Conservation (phyloP, 2,797 vertebrate genomes). For the Monodelphis domestica region DNA sequence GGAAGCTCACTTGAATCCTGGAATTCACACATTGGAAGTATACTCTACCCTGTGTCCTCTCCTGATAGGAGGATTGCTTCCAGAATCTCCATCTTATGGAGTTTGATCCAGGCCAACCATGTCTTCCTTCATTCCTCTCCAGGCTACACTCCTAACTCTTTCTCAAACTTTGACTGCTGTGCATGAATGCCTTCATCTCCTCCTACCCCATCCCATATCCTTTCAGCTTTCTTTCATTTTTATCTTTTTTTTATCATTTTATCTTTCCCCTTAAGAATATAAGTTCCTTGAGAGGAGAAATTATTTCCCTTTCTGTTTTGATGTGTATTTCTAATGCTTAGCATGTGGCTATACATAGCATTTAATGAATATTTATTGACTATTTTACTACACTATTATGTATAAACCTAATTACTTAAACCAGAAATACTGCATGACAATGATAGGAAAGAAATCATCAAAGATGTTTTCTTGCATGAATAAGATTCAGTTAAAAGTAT, state of each 20-base stretch:
- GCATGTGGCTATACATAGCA: neutral
- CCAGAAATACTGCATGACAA: neutral
- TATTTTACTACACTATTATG: neutral
- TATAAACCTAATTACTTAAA: conserved; percentile 66
- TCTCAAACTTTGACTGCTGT: neutral
- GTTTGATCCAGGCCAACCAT: neutral
- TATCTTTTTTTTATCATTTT: too few species aligned
- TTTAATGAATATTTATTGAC: neutral
- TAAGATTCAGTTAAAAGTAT: conserved; percentile 50
- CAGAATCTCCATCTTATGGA: neutral
- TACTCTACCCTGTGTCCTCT: neutral
- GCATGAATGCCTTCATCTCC: neutral
- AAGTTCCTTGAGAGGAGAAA: neutral
- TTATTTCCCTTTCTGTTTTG: neutral
- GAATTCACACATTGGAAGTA: neutral
- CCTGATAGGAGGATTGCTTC: neutral
- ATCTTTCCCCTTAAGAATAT: neutral
- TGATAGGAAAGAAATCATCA: conserved; percentile 61
- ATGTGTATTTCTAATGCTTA: neutral
- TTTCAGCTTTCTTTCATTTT: neutral
- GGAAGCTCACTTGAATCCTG: neutral
- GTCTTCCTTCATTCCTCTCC: neutral
- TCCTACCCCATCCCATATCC: neutral
- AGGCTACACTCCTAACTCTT: neutral
- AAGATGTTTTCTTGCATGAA: conserved; percentile 62